phyloP scores from a whole-genome alignment of 2,113 vertebrate species.

The Anolis sagrei region DNA sequence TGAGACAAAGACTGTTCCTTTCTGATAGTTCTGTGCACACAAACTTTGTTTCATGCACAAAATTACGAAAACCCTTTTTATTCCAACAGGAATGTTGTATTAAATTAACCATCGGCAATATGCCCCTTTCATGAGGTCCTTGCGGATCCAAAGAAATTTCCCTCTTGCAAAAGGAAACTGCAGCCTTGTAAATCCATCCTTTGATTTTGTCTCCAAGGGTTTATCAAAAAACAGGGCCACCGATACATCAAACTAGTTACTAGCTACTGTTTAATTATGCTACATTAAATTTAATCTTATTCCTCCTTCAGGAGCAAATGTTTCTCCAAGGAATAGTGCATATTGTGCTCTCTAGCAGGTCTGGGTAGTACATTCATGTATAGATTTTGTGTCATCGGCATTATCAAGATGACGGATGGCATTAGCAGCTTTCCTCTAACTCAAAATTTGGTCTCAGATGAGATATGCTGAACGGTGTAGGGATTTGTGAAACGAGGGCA shows the following conservation, averaged over 20 bases:
- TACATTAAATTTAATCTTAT: constrained; percentile 23
- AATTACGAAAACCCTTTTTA: too few relatives aligned
- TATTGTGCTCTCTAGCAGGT: neutral
- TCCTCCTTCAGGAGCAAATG: neutral
- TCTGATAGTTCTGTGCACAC: too few relatives aligned
- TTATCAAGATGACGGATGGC: neutral
- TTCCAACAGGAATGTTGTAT: too few relatives aligned
- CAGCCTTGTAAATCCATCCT: neutral
- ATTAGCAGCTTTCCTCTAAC: neutral
- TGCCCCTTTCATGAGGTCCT: neutral
- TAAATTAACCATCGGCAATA: too few relatives aligned
- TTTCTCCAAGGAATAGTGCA: neutral
- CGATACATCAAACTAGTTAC: neutral
- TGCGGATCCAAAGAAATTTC: neutral
- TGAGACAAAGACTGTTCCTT: too few relatives aligned
- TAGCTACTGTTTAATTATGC: constrained; percentile 21
- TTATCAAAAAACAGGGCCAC: constrained; percentile 1
- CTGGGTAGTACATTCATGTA: neutral
- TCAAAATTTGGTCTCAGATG: neutral
- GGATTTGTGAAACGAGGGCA: neutral
- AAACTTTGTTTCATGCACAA: too few relatives aligned
- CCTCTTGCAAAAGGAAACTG: neutral
- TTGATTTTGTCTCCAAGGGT: constrained; percentile 18
- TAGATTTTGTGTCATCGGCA: neutral
- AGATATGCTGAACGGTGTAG: neutral